phyloP scores from a whole-genome alignment of 1,140 invertebrate species.

The Cardiocondyla obscurior region DNA sequence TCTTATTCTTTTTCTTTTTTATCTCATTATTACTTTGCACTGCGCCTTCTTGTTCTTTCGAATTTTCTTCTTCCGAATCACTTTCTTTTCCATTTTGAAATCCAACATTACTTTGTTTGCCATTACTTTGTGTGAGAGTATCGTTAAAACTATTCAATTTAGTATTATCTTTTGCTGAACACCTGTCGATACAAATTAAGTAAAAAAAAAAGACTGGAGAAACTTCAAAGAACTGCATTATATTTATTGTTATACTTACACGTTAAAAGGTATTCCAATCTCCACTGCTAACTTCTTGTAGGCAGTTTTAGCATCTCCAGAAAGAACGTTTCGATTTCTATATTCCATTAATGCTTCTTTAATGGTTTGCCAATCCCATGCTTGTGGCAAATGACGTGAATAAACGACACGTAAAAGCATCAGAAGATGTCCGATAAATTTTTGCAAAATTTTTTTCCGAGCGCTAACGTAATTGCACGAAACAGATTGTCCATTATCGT shows the following conservation, averaged over 20 bases:
- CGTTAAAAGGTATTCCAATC: conserved; percentile 75
- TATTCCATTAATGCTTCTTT: conserved; percentile 73
- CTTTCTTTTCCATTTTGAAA: conserved; percentile 35
- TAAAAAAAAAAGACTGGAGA: conserved; percentile 5
- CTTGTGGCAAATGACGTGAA: conserved; percentile 74
- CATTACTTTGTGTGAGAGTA: conserved; percentile 22
- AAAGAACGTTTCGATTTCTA: conserved; percentile 74
- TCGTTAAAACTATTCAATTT: not conserved
- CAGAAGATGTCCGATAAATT: conserved; percentile 82
- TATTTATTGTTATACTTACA: conserved; percentile 68
- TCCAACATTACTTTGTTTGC: conserved; percentile 17
- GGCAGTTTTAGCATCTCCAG: conserved; percentile 81
- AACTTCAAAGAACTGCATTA: conserved; percentile 6
- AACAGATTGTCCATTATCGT: conserved; percentile 68
- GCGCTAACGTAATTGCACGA: conserved; percentile 45
- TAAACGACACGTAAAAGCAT: conserved; percentile 78
- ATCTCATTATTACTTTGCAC: conserved; percentile 49
- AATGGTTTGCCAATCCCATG: conserved; percentile 82
- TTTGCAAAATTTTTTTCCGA: conserved; percentile 79
- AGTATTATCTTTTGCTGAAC: conserved; percentile 13
- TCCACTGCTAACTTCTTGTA: conserved; percentile 82
- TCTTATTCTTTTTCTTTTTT: conserved; percentile 75
- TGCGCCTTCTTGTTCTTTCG: conserved; percentile 20
- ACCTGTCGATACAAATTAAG: conserved; percentile 26
- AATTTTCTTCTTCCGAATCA: conserved; percentile 60